Percentiles rank a stretch among this genome's conserved stretches.
These are phyloP conservation scores for Pedionomus torquatus DNA, from an alignment of 2,113 vertebrate genomes.

Conservation along the genomic window DNA sequence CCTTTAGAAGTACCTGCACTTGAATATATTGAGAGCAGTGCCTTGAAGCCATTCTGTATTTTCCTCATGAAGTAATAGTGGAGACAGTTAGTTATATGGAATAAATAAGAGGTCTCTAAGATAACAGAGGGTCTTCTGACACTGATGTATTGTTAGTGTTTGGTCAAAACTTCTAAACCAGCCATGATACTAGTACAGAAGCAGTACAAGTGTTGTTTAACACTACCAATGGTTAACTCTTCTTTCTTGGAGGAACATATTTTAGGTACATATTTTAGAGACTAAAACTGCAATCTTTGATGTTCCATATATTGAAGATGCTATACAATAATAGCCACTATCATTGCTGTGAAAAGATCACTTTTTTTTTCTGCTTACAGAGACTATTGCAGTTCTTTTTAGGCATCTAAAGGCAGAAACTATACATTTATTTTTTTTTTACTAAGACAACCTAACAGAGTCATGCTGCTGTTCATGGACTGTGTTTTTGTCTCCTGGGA, in stretches of 20 bases:
- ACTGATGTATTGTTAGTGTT: neutral
- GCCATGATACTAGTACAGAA: neutral
- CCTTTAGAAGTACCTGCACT: neutral
- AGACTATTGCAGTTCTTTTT: neutral
- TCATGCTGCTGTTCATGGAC: neutral
- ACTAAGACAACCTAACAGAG: neutral
- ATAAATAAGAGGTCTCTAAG: neutral
- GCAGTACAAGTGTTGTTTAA: neutral
- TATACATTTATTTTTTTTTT: conserved; percentile 21
- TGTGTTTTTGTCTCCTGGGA: neutral
- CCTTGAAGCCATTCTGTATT: neutral
- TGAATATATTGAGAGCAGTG: neutral
- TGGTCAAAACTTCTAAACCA: neutral
- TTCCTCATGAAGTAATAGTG: neutral
- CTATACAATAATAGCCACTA: neutral
- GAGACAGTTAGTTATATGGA: neutral
- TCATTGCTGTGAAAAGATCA: neutral
- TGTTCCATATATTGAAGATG: neutral
- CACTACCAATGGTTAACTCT: neutral
- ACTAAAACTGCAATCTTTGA: neutral
- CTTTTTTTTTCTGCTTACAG: neutral
- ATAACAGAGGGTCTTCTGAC: neutral
- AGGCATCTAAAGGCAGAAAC: neutral
- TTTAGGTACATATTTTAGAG: neutral
- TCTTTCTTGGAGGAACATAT: neutral